Base-by-base conservation (phyloP, 2,797 vertebrate genomes). In the Forpus xanthops region DNA sequence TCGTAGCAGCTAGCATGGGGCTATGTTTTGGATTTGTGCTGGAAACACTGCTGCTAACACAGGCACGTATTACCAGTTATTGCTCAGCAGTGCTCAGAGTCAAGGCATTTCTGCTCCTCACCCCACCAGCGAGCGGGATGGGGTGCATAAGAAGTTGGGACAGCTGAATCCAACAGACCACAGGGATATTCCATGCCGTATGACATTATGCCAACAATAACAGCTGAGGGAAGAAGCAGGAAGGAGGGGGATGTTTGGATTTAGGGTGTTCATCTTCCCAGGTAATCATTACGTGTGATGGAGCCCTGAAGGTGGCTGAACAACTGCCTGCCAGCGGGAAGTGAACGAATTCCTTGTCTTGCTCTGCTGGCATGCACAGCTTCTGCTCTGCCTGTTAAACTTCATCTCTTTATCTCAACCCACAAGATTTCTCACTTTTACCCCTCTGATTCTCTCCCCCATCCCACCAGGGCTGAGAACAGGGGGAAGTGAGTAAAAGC, bases 251-350 rank as follows among this genome's bases (percentile, higher is more conserved):
- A 33, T 3, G 0, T 52, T 76, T 15, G 3, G 19, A 52, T 30
- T 45, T 15, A 82, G 15, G 25, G 19, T 2, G 8, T 41, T 79
- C 30, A 7, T 52, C 68, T 41, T 68, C 28, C 15, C 20, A 73
- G 77, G 30, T 24, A 45, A 25, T 6, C 1, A 0, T 4, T 10
- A 6, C 0, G 0, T 1, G 3, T 30, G 31, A 55, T n/a, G 23
- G 19, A 44, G 28, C 21, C 71, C 41, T 72, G 58, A 37, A 56
- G 28, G 53, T 37, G 28, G 15, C 5, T 20, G 23, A 82, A 52
- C 41, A 47, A 17, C 37, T 68, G 28, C 37, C 45, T 65, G 28
- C 11, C 4, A 0, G 3, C 4, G 10, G 58, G 31, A 72, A 72
- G 28, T 9, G 35, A 85, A 52, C 5, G 0, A 45, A 66, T 60